Base-by-base conservation (phyloP, 2,113 vertebrate species). In the Heteronetta atricapilla region DNA sequence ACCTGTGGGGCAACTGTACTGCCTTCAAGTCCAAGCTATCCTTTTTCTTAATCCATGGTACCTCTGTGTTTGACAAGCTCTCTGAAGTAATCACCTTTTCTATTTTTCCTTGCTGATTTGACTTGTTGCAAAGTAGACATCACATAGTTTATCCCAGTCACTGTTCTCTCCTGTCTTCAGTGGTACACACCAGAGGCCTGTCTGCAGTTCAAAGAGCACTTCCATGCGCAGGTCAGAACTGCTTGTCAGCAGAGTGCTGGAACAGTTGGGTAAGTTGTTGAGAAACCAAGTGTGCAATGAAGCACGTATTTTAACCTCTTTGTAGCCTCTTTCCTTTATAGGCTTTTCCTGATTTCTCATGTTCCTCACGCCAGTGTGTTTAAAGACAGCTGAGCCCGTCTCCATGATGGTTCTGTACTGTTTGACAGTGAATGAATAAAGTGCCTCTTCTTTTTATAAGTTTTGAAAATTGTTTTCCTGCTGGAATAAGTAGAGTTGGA, bases 151-250 rank as follows among this genome's bases (percentile, higher is more conserved):
- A 80, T 66, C 18, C 29, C 58, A 64, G 46, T 62, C 50, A 40
- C 79, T 92, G 29, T 75, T 81, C 67, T 70, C 76, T 92, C 62
- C 56, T 89, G 1, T 92, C 94, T 95, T 72, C 96, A 99, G 98
- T 98, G 98, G 94, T 99, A 99, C 94, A 98, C 97, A 2, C 98
- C 98, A 3, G 97, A 98, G 29, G 98, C 99, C 78, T 98, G 98
- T 81, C 94, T 99, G 53, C 98, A 99, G 91, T 95, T 98, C 68
- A 98, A 98, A 93, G 97, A 97, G 12, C 97, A 99, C 84, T 99
- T 99, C 97, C 98, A 98, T 5, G 6, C 64, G 9, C 96, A 97
- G 92, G 97, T 98, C 77, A 98, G 92, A 59, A 75, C 60, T 5
- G 97, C 97, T 64, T 98, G 98, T 94, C 98, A 97, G 78, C 95